phyloP scores from a whole-genome alignment of 2,888 invertebrate species.

The Drosophila anomelani region DNA sequence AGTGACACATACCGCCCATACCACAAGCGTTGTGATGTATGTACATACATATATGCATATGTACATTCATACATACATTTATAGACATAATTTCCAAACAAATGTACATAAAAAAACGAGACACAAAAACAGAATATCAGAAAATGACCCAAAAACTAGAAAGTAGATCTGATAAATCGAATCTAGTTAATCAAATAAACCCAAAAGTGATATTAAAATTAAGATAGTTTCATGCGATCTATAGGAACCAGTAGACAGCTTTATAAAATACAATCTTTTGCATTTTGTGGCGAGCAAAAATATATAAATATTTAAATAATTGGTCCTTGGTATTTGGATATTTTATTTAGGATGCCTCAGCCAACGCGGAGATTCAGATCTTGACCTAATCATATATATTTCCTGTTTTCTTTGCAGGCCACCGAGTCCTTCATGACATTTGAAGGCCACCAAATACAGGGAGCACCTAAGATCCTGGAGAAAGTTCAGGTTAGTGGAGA shows the following conservation, averaged over 20 bases:
- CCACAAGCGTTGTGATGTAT: constrained; percentile 5
- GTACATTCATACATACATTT: constrained; percentile 6
- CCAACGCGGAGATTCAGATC: not conserved
- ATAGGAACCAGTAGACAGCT: not conserved
- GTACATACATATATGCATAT: constrained; percentile 8
- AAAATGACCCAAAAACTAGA: not conserved
- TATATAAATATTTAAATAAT: not conserved
- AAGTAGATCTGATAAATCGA: too few relatives aligned
- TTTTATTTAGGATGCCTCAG: not conserved
- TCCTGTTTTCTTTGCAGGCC: constrained; percentile 86
- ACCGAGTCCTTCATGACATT: constrained; percentile 98
- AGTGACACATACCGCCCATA: constrained; percentile 54
- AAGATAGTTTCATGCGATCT: not conserved
- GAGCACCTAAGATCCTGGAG: constrained; percentile 97
- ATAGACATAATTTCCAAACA: not conserved
- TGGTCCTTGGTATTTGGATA: too few relatives aligned
- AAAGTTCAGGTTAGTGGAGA: constrained; percentile 91
- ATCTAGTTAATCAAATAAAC: too few relatives aligned
- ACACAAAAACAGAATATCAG: not conserved
- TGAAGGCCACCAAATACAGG: constrained; percentile 96
- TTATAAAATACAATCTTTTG: not conserved
- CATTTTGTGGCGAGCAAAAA: not conserved
- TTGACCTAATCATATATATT: not conserved
- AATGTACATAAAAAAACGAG: not conserved
- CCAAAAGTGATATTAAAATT: not conserved